Base-by-base conservation (phyloP, 2,113 vertebrate genomes). In the Theristicus caerulescens region DNA sequence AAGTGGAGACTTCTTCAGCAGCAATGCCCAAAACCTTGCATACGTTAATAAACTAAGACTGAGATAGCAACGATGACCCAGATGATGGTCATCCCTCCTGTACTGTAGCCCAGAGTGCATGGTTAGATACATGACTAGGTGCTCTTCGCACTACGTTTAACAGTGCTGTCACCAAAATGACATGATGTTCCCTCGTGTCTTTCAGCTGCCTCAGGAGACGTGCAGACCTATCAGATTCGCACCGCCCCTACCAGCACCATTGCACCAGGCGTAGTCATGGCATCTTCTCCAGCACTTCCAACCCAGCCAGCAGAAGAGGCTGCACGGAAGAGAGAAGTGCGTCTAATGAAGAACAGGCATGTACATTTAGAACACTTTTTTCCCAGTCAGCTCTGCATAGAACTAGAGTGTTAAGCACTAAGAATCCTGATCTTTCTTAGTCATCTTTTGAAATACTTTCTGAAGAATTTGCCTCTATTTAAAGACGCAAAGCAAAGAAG, bases 261-360 rank as follows among this genome's bases (percentile, higher is more conserved):
- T 54, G 98, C 99, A n/a, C 98, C 99, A 1, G 99, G 99, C 20
- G 99, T 99, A 8, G 99, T 99, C 77, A 99, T 99, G 99, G 98
- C 99, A 0, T 99, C 99, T 10, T 99, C 99, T 4, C 99, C 99
- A 21, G 98, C 99, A 38, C 97, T 99, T 58, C 98, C 99, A 0
- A 97, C 98, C 21, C 99, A 99, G 84, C 99, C 98, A 26, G 98
- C 99, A 1, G 99, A 99, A 92, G 99, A 99, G 95, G 99, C 99
- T 5, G 99, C 99, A 1, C 99, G 99, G 61, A 99, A 99, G 97
- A 98, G 99, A 84, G 99, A 99, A 97, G 99, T 99, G 64, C 99
- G 99, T 76, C 98, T 99, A 54, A 99, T 99, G 99, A 99, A 99
- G 97, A 99, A 99, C 99, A 99, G 99, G 99, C 99, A 98, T 2